Base-by-base conservation (phyloP, 2,797 vertebrate species). In the Poecile montanus region DNA sequence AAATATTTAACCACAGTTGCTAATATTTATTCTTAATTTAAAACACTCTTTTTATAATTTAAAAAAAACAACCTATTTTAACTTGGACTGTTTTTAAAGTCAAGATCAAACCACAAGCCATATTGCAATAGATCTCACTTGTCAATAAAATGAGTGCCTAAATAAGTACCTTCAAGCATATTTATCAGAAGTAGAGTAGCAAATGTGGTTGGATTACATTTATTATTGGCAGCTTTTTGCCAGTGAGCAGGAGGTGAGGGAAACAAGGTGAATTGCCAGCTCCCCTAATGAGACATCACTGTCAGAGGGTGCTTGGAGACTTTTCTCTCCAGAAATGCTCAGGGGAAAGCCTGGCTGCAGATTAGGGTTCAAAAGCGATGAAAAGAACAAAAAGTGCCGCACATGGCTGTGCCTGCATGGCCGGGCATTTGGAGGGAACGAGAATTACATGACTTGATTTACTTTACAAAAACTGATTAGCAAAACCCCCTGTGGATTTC, bases 401-500 rank as follows among this genome's bases (percentile, higher is more conserved):
- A 53, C 75, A 1, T 66, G 86, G 82, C 61, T 91, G 34, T 92
- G 76, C 70, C 85, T 73, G 74, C 62, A 84, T 70, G 61, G n/a
- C 89, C 9, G 73, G 71, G 81, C 93, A 88, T 84, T 96, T 78
- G 87, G 70, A 94, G 91, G 71, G 58, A 96, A 80, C 15, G 53
- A 73, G 85, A 96, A 97, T 97, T 97, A 94, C 83, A 96, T 67
- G 65, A 97, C 79, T 91, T 96, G 67, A 96, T 96, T 97, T 96
- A 96, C 95, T 97, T 95, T 63, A 86, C 92, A 86, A 97, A 97
- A 97, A 96, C 91, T 97, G 92, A 97, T 97, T 97, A 97, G 82
- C 44, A 62, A 95, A 97, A 76, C 68, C 95, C 93, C 95, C 78
- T 89, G 86, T 95, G 96, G 96, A 95, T 96, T 97, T 96, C 91